Evolutionary conservation across 1,140 invertebrate species (phyloP).

Genomic region (Aculops lycopersici): DNA sequence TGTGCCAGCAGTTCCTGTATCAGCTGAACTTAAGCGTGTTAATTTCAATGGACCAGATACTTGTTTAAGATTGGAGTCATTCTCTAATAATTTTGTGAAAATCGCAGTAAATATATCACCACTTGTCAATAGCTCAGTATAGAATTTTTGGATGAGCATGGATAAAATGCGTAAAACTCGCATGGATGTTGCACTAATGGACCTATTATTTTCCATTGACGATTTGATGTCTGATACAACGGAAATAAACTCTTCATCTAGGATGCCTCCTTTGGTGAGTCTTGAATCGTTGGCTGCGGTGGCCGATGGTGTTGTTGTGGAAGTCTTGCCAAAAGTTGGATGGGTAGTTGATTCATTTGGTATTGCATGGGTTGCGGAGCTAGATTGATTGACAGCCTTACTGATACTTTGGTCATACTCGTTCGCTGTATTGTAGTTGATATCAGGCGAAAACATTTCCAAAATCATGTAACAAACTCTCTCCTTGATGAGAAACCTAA

Average conservation of each 20-base stretch:
- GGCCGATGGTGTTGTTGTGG: background rate
- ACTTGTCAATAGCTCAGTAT: conserved; percentile 62
- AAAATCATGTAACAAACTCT: conserved; percentile 85
- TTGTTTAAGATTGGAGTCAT: conserved; percentile 53
- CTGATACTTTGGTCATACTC: background rate
- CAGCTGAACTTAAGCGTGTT: background rate
- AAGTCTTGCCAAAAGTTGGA: conserved; percentile 1
- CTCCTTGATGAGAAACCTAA: conserved; percentile 74
- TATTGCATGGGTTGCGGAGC: background rate
- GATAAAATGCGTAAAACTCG: conserved; percentile 63
- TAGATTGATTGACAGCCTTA: background rate
- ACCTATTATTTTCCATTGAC: conserved; percentile 54
- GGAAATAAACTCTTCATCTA: too few species aligned
- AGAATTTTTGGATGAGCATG: conserved; percentile 70
- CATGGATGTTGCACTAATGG: conserved; percentile 87
- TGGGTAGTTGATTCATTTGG: conserved; percentile 1
- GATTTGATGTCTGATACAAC: conserved; percentile 15
- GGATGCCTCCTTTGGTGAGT: background rate
- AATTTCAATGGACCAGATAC: conserved; percentile 58
- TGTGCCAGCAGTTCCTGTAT: conserved; percentile 14
- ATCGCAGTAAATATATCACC: conserved; percentile 92
- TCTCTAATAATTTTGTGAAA: conserved; percentile 82
- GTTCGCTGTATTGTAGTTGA: conserved; percentile 31
- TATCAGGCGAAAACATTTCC: conserved; percentile 83
- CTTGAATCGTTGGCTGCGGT: background rate